Evolutionary conservation across 2,888 invertebrate species (phyloP), one percentile per base, ranked within the genome.

Genomic region (Cryptosula pallasiana): DNA sequence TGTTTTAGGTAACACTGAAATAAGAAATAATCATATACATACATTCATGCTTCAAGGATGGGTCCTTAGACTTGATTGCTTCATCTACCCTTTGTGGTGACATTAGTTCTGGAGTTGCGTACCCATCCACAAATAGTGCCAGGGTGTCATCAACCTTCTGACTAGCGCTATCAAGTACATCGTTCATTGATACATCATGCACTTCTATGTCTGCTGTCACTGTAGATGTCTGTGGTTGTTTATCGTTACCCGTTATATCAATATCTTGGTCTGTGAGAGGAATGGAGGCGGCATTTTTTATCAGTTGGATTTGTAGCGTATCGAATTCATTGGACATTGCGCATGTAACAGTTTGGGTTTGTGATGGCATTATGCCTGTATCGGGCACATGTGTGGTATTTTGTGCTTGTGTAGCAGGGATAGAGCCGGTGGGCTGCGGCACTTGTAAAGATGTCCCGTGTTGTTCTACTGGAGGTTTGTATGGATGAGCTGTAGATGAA

Each of bases 401-500:
- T 45, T 5, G 45, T 45, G 5, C 45, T 20, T 20, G 9, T 45
- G 9, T 45, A 13, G 45, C 5, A 5, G 45, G 45, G 9, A 45
- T 13, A 13, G 20, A 13, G 20, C 20, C 45, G 45, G 9, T 45
- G 5, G 5, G 45, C 5, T 13, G 45, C 45, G 45, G 45, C 45
- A 45, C 45, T 45, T 45, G 45, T 20, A 45, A 45, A 45, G 5
- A 20, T 5, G 5, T 5, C 20, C 20, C 45, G 20, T 45, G 45
- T 45, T 45, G 5, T 5, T 5, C 5, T 13, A 45, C 45, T 13
- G 63, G 63, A 13, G 27, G 13, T 27, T 13, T 20, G 9, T 29
- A 13, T 2, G 63, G 63, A 27, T 63, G 63, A 13, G 63, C 27
- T 63, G 63, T 63, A 13, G 63, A 63, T 25, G 63, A 32, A 9